phyloP scores from a whole-genome alignment of 2,888 invertebrate genomes.

The Thymelicus lineola region DNA sequence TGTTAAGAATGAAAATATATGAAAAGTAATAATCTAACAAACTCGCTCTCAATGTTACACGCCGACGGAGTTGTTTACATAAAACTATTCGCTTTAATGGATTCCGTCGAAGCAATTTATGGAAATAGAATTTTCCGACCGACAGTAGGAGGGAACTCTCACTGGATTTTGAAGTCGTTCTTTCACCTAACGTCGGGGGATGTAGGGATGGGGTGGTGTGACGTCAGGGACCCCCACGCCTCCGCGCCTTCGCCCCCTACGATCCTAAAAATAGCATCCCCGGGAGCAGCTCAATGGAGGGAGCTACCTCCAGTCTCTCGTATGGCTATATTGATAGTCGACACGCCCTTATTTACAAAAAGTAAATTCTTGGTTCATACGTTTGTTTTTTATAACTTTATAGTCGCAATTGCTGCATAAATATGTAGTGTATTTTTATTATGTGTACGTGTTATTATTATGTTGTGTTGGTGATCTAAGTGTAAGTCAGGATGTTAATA shows the following conservation, averaged over 20 bases:
- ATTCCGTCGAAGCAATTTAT: conserved; percentile 35
- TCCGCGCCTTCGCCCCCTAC: conserved; percentile 54
- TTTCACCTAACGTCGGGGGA: conserved; percentile 47
- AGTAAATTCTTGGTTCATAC: not conserved
- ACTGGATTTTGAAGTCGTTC: conserved; percentile 31
- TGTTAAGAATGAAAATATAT: not conserved
- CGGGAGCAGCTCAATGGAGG: conserved; percentile 78
- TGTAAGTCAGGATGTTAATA: no score
- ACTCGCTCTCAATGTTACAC: not conserved
- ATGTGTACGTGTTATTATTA: no score
- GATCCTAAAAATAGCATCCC: conserved; percentile 80
- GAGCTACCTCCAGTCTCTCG: conserved; percentile 22
- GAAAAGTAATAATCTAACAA: conserved; percentile 17
- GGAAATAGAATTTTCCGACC: conserved; percentile 36
- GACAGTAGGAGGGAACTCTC: conserved; percentile 26
- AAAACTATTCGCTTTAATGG: conserved; percentile 35
- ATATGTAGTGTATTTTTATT: no score
- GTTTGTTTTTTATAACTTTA: not conserved
- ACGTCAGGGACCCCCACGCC: conserved; percentile 54
- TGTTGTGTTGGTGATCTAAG: no score
- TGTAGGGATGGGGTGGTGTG: conserved; percentile 54
- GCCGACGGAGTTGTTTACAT: conserved; percentile 17
- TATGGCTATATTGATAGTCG: conserved; percentile 20
- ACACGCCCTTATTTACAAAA: conserved; percentile 11
- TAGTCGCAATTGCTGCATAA: not conserved